Base-by-base conservation (phyloP, 2,888 invertebrate species). In the Pocota personata region DNA sequence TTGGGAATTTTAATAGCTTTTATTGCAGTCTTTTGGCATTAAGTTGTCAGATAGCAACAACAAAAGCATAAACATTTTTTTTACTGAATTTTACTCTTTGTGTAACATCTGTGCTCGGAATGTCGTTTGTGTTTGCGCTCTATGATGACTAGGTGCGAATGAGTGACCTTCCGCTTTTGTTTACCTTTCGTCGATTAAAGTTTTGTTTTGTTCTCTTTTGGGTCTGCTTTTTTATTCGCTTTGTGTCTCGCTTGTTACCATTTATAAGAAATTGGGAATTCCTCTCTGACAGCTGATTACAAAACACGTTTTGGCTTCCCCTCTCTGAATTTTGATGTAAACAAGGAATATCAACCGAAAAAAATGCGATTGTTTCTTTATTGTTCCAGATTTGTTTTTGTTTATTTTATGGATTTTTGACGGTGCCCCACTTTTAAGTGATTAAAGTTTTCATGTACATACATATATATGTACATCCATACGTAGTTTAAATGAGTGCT, bases 161-260 rank as follows among this genome's bases (percentile, higher is more conserved):
- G 14, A 4, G 40, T 72, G 78, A 73, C 83, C 83, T 83, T 83
- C 83, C 50, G 40, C 48, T 62, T 48, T 64, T 66, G 50, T 62
- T 76, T 66, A 50, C 12, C 19, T 75, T 14, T 64, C 27, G 19
- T 60, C 50, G 7, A 43, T 67, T 35, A 1, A 12, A 3, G 12
- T 14, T 14, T 62, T 69, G 40, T 60, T 35, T 12, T 50, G 8
- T n/a, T 50, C 52, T 52, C 21, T 48, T 48, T 43, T 40, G 32
- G 14, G 6, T 40, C 57, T 57, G 46, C 10, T 12, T 40, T 48
- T 58, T 46, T n/a, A 35, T 52, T 50, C 30, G 10, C 32, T 62
- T 58, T 35, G 14, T 16, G 46, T 27, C 24, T 58, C 27, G n/a
- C 50, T 77, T 55, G 55, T 7, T 50, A 50, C 4, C 50, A 50